A percentile compares a stretch with the other conserved stretches of the same genome.
Conservation (phyloP, 2,888 invertebrate species). For the Lasioglossum oenotherae region DNA sequence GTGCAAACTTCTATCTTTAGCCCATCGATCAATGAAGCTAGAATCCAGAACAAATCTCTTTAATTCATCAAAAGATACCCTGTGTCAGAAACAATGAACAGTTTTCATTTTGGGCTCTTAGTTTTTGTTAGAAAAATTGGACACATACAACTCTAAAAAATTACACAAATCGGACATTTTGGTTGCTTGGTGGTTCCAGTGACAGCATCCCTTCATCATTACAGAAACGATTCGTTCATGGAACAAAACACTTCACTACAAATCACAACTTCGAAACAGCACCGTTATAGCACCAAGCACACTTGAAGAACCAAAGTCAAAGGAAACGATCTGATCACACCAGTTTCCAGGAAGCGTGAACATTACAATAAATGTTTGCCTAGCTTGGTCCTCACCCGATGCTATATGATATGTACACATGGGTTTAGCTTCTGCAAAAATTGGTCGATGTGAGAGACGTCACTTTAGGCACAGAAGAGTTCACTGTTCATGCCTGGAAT, state of each 20-base stretch:
- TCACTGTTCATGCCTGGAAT: slow-evolving; percentile 23
- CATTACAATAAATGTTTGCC: background rate
- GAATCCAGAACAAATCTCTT: no score
- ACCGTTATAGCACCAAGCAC: slow-evolving; percentile 77
- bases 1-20: background rate
- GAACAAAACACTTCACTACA: slow-evolving; percentile 39
- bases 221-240: slow-evolving; percentile 49
- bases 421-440: slow-evolving; percentile 1
- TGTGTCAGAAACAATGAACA: background rate
- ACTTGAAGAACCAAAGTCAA: background rate
- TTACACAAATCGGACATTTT: background rate
- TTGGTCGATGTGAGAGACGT: slow-evolving; percentile 11
- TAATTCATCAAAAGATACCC: background rate
- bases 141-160: background rate
- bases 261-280: slow-evolving; percentile 53
- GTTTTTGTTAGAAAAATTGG: background rate
- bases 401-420: slow-evolving; percentile 33
- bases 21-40: background rate
- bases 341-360: slow-evolving; percentile 10
- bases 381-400: slow-evolving; percentile 25
- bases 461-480: slow-evolving; percentile 25
- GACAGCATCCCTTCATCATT: slow-evolving; percentile 25
- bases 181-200: background rate
- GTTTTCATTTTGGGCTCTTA: background rate
- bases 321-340: background rate